Percentiles rank a stretch among this genome's conserved stretches.
Evolutionary conservation across 2,797 vertebrate genomes (phyloP).

Genomic region (Trachops cirrhosus): DNA sequence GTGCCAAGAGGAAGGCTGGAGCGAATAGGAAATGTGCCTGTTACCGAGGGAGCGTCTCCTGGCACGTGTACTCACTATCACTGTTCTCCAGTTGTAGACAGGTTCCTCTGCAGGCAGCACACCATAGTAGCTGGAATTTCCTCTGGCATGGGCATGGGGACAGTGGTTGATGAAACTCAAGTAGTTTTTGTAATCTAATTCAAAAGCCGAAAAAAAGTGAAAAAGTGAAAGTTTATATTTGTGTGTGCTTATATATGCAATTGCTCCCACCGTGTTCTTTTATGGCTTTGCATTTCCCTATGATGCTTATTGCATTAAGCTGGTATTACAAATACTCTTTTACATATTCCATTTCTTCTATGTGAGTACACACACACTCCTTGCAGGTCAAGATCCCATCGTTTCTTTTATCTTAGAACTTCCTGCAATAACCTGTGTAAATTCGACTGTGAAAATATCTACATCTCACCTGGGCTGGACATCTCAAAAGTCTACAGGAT

Average conservation of each 20-base stretch:
- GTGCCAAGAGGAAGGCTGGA: background rate
- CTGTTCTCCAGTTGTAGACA: constrained; percentile 86
- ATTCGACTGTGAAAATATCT: background rate
- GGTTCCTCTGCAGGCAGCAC: constrained; percentile 82
- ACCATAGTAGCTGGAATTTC: constrained; percentile 82
- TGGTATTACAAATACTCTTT: background rate
- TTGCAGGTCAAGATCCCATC: background rate
- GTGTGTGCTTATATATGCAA: background rate
- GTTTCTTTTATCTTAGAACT: background rate
- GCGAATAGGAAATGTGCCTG: background rate
- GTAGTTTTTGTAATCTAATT: constrained; percentile 87
- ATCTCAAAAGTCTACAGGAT: background rate
- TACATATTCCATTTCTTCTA: background rate
- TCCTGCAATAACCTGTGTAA: background rate
- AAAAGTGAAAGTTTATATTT: background rate
- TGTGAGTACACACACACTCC: background rate
- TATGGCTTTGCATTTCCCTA: background rate
- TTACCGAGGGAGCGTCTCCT: background rate
- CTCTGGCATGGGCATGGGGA: constrained; percentile 80
- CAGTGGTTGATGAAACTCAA: constrained; percentile 84
- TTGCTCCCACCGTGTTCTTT: background rate
- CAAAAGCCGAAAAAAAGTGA: constrained; percentile 2
- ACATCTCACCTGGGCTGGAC: background rate
- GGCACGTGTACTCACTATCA: constrained; percentile 84
- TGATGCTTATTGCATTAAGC: background rate